phyloP scores from a whole-genome alignment of 2,113 vertebrate genomes.

The Pituophis catenifer region DNA sequence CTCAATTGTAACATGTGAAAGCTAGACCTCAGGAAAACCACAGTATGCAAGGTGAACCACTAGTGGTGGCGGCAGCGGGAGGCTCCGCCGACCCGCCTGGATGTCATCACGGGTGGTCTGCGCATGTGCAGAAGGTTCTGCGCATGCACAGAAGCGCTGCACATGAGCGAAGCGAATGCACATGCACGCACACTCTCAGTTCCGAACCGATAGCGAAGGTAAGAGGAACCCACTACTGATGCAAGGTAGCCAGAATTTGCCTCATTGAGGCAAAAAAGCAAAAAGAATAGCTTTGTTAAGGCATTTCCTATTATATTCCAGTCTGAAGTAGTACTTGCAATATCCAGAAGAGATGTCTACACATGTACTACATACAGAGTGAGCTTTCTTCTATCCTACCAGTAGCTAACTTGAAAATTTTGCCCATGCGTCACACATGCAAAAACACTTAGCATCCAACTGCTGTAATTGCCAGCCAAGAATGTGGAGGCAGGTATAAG shows the following conservation, averaged over 20 bases:
- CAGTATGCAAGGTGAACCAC: background rate
- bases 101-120: too few relatives aligned
- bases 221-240: too few relatives aligned
- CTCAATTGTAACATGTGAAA: background rate
- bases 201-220: too few relatives aligned
- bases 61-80: too few relatives aligned
- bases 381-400: background rate
- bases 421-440: background rate
- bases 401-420: background rate
- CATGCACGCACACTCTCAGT: rapidly evolving
- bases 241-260: background rate
- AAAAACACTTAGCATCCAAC: background rate
- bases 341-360: background rate
- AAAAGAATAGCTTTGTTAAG: background rate
- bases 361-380: background rate
- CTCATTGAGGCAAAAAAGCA: background rate
- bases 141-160: too few relatives aligned
- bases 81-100: too few relatives aligned
- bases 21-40: background rate
- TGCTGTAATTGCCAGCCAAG: background rate
- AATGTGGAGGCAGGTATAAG: background rate
- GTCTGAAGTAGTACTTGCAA: background rate
- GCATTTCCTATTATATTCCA: background rate
- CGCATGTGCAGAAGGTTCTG: too few relatives aligned
- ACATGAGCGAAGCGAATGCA: too few relatives aligned